Evolutionary conservation across 2,113 vertebrate genomes (phyloP), one percentile per base, ranked within the genome.

Genomic region (human (Homo sapiens)): DNA sequence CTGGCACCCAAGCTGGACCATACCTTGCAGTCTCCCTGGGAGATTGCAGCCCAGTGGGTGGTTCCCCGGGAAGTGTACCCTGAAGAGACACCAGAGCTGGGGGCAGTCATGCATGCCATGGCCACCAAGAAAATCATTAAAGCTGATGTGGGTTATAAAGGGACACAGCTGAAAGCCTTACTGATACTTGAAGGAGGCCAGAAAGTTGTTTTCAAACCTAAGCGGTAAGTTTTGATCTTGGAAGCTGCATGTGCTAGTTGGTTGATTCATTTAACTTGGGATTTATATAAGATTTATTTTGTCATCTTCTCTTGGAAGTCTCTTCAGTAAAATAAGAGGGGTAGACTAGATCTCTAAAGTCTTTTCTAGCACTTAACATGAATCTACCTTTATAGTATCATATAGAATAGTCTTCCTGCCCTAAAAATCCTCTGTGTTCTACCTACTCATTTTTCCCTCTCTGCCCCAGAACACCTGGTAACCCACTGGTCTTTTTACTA

Each of bases 121-220:
- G 98, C 98, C 55, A 99, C 98, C 0, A 99, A 99, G 97, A 99
- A 98, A 68, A 99, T 99, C 81, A 96, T 99, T 85, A 99, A 99
- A 83, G 99, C 99, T 9, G 99, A 99, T 0, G 99, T 99, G 96
- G 99, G 99, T 4, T 99, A 99, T 93, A 99, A 99, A 97, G 99
- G 99, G 43, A 99, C 99, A 0, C 99, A 99, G 48, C 99, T 99
- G 92, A 99, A 99, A 97, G 99, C 99, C 89, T 98, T 99, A 97
- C 98, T 99, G 86, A 99, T 99, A 92, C 99, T 99, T 92, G 99
- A 99, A 66, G 99, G 99, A 83, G 99, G 99, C 6, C 99, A 99
- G 98, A 99, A 99, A 98, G 99, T 99, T 38, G 99, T 99, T 97
- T 99, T 99, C 98, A 99, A 99, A 96, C 99, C 99, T 86, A 99